Conservation (phyloP, 2,797 vertebrate genomes). For the Arnoldichthys spilopterus region DNA sequence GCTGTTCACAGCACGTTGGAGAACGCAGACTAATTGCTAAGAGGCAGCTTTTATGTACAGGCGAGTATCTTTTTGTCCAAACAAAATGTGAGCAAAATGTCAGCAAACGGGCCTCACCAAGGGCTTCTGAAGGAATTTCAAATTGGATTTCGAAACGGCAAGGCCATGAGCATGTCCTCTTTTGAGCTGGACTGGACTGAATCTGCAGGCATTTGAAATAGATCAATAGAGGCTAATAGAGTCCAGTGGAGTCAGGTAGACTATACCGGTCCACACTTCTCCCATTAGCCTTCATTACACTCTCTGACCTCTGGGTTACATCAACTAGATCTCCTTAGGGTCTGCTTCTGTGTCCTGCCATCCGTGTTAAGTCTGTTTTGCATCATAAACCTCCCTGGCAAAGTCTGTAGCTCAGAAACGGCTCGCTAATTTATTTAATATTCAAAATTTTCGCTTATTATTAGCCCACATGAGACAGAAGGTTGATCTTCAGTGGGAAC, state of each 20-base stretch:
- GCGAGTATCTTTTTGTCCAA: slow-evolving; percentile 7
- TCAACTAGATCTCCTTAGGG: slow-evolving; percentile 16
- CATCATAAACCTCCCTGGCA: slow-evolving; percentile 13
- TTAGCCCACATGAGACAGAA: not conserved
- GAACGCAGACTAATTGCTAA: slow-evolving; percentile 19
- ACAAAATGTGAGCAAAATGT: not conserved
- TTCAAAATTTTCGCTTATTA: not conserved
- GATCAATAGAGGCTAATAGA: slow-evolving; percentile 19
- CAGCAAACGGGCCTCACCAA: not conserved
- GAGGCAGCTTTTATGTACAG: not conserved
- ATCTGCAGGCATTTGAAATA: not conserved
- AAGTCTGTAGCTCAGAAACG: not conserved
- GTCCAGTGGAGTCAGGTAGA: slow-evolving; percentile 21
- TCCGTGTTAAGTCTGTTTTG: slow-evolving; percentile 1
- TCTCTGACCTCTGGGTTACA: slow-evolving; percentile 37
- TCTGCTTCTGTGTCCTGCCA: not conserved
- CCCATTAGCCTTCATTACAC: slow-evolving; percentile 25
- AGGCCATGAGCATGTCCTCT: not conserved
- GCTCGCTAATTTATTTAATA: not conserved
- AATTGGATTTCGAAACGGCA: not conserved
- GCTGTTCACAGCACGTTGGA: not conserved
- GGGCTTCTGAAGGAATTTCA: not conserved
- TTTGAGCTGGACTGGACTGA: not conserved
- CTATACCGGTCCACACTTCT: slow-evolving; percentile 28
- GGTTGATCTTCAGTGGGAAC: not conserved